Base-by-base conservation (phyloP, 2,797 vertebrate genomes). In the Epinephelus awoara region DNA sequence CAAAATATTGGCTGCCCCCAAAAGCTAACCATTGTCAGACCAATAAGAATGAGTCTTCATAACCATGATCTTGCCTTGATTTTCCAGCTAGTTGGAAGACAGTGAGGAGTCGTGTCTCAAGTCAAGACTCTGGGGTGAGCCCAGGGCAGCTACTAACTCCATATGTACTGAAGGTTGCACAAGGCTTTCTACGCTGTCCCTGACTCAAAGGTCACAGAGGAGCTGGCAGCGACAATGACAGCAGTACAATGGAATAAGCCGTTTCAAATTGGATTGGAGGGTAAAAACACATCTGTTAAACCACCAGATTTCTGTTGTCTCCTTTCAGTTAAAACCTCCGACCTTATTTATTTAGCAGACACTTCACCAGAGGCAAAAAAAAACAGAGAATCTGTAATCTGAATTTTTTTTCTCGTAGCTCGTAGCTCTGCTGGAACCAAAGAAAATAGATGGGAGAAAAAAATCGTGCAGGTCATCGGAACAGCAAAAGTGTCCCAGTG, bases 81-180 rank as follows among this genome's bases (percentile, higher is more conserved):
- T 71, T 59, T 61, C 6, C 14, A 34, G 34, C 34, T 34, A 23
- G 9, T 40, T 25, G 34, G 23, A 6, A 49, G 52, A 56, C 50
- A 5, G 38, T 7, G 34, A 34, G 34, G 34, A 34, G 34, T 21
- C 11, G 15, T 40, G 27, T 59, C 54, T 64, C 9, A 25, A 38
- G 29, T 50, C 44, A 40, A 40, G 27, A 29, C 29, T 42, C 40
- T 34, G 7, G 34, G 34, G 34, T 34, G 34, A 34, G 7, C 34
- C 34, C 34, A 34, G 5, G 40, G n/a, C 51, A 4, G 38, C 52
- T 40, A 38, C 6, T 1, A 5, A 50, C 54, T 58, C 46, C 44
- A 74, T 67, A 29, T 58, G 54, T 58, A 58, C 38, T 2, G 6
- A 66, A 27, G 49, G 63, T 50, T 64, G 51, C 51, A 58, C 12